phyloP scores from a whole-genome alignment of 2,888 invertebrate species.

The Scaeva pyrastri region DNA sequence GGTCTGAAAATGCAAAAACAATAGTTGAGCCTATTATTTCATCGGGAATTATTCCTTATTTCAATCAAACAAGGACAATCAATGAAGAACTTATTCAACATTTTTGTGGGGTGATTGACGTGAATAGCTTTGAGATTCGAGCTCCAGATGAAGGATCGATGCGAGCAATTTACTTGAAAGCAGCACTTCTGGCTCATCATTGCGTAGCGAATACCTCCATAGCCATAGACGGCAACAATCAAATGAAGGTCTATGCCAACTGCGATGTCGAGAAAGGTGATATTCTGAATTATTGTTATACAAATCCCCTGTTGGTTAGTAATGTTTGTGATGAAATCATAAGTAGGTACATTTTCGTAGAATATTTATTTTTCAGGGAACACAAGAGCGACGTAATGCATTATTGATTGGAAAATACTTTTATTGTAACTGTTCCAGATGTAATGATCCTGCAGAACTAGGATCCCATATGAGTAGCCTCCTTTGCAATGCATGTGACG shows the following conservation, averaged over 20 bases:
- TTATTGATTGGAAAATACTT: conserved; percentile 91
- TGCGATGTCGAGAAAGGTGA: conserved; percentile 86
- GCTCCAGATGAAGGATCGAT: conserved; percentile 84
- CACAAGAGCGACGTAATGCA: conserved; percentile 87
- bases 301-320: conserved; percentile 87
- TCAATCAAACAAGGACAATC: conserved; percentile 80
- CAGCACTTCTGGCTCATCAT: conserved; percentile 90
- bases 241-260: conserved; percentile 88
- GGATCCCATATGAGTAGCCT: conserved; percentile 88
- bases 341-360: background rate
- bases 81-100: conserved; percentile 86
- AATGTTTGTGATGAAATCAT: conserved; percentile 66
- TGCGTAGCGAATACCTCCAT: conserved; percentile 90
- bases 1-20: conserved; percentile 85
- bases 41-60: conserved; percentile 76
- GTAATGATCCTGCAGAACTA: conserved; percentile 89
- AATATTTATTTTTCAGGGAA: conserved; percentile 85
- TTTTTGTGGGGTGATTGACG: conserved; percentile 90
- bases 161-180: conserved; percentile 89
- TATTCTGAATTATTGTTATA: conserved; percentile 89
- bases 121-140: conserved; percentile 90
- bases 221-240: conserved; percentile 88
- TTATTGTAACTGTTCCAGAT: conserved; percentile 88
- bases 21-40: conserved; percentile 81
- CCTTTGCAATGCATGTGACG: conserved; percentile 78